Percentiles rank a stretch among this genome's conserved stretches.
phyloP scores from a whole-genome alignment of 2,113 vertebrate species.

The Pluvialis apricaria region DNA sequence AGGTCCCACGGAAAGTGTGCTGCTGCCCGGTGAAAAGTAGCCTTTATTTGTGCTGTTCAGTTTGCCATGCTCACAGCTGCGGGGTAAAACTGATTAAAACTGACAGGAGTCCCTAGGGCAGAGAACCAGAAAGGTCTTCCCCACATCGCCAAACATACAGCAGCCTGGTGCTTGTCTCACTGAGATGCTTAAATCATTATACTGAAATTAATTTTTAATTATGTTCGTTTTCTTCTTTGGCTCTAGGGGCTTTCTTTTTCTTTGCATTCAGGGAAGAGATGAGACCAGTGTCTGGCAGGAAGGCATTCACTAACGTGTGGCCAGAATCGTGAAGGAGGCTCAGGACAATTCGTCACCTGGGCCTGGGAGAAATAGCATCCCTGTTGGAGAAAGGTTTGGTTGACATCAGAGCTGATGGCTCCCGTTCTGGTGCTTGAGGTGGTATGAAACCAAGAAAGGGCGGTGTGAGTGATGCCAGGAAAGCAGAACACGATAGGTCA shows the following conservation, averaged over 20 bases:
- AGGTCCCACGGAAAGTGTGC: not conserved
- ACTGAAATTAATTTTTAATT: conserved; percentile 31
- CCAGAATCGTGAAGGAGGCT: not conserved
- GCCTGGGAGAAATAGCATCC: not conserved
- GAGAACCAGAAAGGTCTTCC: conserved; percentile 49
- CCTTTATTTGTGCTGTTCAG: conserved; percentile 26
- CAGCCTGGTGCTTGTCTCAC: conserved; percentile 6
- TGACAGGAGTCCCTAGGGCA: conserved; percentile 35
- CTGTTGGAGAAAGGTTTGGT: not conserved
- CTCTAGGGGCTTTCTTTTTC: not conserved
- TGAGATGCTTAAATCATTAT: not conserved
- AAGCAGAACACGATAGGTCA: not conserved
- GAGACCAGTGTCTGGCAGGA: not conserved
- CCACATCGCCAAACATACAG: not conserved
- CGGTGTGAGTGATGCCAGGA: not conserved
- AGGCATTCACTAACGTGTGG: not conserved
- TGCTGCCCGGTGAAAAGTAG: conserved; percentile 13
- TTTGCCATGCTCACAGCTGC: conserved; percentile 2
- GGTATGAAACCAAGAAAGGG: not conserved
- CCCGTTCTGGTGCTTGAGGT: not conserved
- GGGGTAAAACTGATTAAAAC: conserved; percentile 48
- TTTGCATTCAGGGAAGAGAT: not conserved
- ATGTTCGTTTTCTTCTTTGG: not conserved
- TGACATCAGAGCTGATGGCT: not conserved
- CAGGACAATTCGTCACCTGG: not conserved